Percentiles rank a stretch among this genome's conserved stretches.
Conservation (phyloP, 2,888 invertebrate genomes). For the Poecilobothrus nobilitatus region DNA sequence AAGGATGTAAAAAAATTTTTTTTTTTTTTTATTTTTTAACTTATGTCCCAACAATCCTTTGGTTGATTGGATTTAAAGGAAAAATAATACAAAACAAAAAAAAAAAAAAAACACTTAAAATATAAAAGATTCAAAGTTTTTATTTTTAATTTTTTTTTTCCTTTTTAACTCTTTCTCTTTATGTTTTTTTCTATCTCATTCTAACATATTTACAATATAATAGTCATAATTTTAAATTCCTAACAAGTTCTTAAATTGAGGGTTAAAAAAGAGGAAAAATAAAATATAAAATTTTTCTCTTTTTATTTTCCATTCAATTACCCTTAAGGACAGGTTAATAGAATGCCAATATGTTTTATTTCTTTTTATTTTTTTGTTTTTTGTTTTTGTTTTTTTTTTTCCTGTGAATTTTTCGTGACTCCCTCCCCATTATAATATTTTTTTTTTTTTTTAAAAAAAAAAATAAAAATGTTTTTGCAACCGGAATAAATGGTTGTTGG, state of each 20-base stretch:
- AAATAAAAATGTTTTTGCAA: background rate
- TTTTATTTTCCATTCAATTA: constrained; percentile 3
- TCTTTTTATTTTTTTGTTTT: background rate
- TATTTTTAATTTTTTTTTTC: background rate
- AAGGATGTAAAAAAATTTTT: no score
- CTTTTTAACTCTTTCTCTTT: background rate
- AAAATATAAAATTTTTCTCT: background rate
- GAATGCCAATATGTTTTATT: constrained; percentile 1
- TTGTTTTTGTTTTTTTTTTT: background rate
- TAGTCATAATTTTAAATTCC: background rate
- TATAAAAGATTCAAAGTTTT: background rate
- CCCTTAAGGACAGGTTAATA: constrained; percentile 6
- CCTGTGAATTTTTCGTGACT: background rate
- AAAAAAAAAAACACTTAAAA: no score
- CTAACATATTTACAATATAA: background rate
- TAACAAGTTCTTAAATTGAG: constrained; percentile 2
- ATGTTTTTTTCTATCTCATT: background rate
- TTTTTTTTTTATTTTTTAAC: no score
- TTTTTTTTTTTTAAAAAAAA: background rate
- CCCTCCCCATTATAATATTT: no score
- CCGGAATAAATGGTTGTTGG: no score
- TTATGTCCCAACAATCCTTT: background rate
- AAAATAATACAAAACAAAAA: background rate
- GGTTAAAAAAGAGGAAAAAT: background rate
- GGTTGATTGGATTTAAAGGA: constrained; percentile 1